Conservation (phyloP, 2,888 invertebrate species). For the Anaspis maculata region DNA sequence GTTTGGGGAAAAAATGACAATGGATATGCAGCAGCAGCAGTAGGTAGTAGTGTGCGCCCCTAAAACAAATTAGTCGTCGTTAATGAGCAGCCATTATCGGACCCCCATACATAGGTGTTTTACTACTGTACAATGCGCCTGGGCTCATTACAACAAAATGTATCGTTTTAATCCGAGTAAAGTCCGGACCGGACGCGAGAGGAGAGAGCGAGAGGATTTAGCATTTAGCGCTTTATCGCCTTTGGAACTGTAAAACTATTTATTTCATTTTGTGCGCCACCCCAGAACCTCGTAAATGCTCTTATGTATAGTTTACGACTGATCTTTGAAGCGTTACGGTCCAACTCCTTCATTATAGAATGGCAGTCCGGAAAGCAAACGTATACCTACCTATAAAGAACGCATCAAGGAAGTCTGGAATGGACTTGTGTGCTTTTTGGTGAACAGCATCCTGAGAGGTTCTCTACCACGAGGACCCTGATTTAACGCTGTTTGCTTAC, state of each 20-base stretch:
- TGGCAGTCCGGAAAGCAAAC: too few species aligned
- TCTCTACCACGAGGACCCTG: too few species aligned
- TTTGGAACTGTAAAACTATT: background rate
- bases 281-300: background rate
- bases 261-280: background rate
- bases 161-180: background rate
- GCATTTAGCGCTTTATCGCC: background rate
- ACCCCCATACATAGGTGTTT: background rate
- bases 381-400: too few species aligned
- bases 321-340: background rate
- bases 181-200: background rate
- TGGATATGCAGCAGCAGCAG: too few species aligned
- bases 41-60: too few species aligned
- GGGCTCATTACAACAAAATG: background rate
- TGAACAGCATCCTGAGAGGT: too few species aligned
- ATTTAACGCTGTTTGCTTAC: too few species aligned
- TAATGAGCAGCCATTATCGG: background rate
- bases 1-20: too few species aligned
- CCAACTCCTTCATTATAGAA: too few species aligned
- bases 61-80: background rate
- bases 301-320: conserved; percentile 1
- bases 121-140: background rate
- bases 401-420: too few species aligned
- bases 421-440: too few species aligned
- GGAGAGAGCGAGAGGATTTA: background rate